A percentile compares a stretch with the other conserved stretches of the same genome.
Conservation (phyloP, 1,140 invertebrate species). For the Battus philenor region DNA sequence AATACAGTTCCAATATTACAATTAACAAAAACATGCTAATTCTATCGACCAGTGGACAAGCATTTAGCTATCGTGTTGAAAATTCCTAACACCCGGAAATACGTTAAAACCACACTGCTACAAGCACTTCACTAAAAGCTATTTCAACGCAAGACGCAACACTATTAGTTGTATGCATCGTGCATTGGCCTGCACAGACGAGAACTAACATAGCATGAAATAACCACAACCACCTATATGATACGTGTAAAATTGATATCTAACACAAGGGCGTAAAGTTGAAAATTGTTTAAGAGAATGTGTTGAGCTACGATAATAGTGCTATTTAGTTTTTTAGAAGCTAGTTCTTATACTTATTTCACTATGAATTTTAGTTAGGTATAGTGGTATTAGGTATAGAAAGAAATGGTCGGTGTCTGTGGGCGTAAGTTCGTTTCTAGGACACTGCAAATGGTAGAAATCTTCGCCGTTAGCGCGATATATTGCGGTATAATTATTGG, state of each 20-base stretch:
- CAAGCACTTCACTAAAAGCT: conserved; percentile 48
- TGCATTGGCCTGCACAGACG: conserved; percentile 72
- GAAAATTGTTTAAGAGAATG: conserved; percentile 3
- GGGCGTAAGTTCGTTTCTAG: conserved; percentile 64
- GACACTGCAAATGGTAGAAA: conserved; percentile 66
- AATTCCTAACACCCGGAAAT: too few relatives aligned
- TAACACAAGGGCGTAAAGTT: conserved; percentile 7
- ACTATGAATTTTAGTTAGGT: conserved; percentile 74
- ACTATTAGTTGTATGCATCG: conserved; percentile 73
- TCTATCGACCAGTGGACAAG: too few relatives aligned
- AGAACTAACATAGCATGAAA: conserved; percentile 24
- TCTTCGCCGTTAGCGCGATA: conserved; percentile 45
- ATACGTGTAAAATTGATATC: conserved; percentile 20
- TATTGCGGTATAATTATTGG: conserved; percentile 40
- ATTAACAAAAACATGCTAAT: conserved; percentile 5
- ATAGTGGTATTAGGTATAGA: conserved; percentile 67
- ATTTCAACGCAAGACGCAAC: conserved; percentile 43
- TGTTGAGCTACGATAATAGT: conserved; percentile 7
- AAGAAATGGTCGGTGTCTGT: conserved; percentile 68
- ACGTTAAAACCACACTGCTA: too few relatives aligned
- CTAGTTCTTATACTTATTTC: conserved; percentile 73
- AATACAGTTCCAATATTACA: too few relatives aligned
- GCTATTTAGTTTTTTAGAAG: conserved; percentile 56
- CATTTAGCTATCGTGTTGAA: too few relatives aligned
- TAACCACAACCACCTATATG: conserved; percentile 23